Evolutionary conservation across 2,888 invertebrate species (phyloP).

Genomic region (Protodeltote pygarga): DNA sequence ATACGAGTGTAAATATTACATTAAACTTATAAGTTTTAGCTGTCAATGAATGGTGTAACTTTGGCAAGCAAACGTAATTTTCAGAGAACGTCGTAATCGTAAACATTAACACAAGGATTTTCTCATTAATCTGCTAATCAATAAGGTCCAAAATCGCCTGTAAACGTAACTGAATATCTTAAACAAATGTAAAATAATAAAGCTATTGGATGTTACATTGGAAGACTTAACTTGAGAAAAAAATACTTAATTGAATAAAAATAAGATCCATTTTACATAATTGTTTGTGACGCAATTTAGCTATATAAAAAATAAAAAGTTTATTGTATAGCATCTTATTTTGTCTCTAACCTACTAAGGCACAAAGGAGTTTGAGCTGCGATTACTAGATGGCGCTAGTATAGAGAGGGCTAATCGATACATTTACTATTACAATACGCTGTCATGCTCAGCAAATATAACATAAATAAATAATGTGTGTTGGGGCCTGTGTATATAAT

Average conservation of each 20-base stretch:
- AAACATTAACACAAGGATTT: no score
- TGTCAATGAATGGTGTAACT: slow-evolving; percentile 27
- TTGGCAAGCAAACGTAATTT: slow-evolving; percentile 38
- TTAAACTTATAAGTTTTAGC: slow-evolving; percentile 6
- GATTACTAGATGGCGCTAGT: slow-evolving; percentile 25
- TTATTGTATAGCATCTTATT: slow-evolving; percentile 18
- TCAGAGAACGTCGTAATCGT: no score
- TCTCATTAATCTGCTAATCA: no score
- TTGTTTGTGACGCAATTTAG: background rate
- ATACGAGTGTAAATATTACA: slow-evolving; percentile 33
- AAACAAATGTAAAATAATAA: slow-evolving; percentile 12
- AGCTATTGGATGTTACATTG: slow-evolving; percentile 39
- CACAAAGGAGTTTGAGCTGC: slow-evolving; percentile 30
- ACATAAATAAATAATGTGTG: slow-evolving; percentile 5
- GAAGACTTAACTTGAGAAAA: slow-evolving; percentile 34
- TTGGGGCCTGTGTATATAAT: slow-evolving; percentile 1
- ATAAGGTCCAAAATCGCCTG: no score
- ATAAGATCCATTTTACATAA: slow-evolving; percentile 15
- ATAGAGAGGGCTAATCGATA: slow-evolving; percentile 4
- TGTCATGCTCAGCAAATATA: slow-evolving; percentile 12
- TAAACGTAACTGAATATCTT: slow-evolving; percentile 25
- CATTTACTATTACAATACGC: slow-evolving; percentile 14
- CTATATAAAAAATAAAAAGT: background rate
- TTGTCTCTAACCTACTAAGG: slow-evolving; percentile 31
- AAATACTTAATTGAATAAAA: slow-evolving; percentile 5